A percentile compares a stretch with the other conserved stretches of the same genome.
Evolutionary conservation across 2,113 vertebrate species (phyloP).

Genomic region (Melospiza georgiana): DNA sequence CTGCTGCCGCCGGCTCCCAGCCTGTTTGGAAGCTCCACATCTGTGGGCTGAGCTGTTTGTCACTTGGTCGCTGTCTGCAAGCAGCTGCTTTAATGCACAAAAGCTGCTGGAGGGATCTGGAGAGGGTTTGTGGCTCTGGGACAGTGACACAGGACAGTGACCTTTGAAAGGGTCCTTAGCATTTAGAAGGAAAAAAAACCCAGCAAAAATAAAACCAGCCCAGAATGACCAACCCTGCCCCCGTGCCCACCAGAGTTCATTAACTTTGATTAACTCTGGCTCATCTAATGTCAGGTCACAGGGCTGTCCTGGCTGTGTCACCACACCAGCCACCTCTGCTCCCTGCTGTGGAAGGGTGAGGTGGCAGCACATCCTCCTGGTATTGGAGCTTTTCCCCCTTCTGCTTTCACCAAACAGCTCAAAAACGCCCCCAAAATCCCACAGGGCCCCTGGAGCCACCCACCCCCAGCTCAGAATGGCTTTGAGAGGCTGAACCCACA

Average conservation of each 20-base stretch:
- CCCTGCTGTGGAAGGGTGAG: background rate
- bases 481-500: slow-evolving; percentile 43
- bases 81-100: slow-evolving; percentile 43
- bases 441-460: background rate
- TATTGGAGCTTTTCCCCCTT: fast-evolving
- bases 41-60: background rate
- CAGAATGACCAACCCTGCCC: background rate
- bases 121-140: background rate
- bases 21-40: background rate
- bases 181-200: background rate
- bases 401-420: background rate
- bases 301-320: background rate
- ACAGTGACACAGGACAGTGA: background rate
- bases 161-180: background rate
- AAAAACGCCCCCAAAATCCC: background rate
- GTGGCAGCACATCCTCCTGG: background rate
- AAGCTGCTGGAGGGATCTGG: slow-evolving; percentile 13
- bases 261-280: background rate
- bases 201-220: background rate
- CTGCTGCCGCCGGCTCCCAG: background rate
- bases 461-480: background rate
- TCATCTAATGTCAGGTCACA: background rate
- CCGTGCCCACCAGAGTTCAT: background rate
- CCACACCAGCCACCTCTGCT: background rate
- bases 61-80: background rate